These are phyloP conservation scores for Oasisia sp. DNA, from an alignment of 2,888 invertebrate genomes.

Conservation along the genomic window DNA sequence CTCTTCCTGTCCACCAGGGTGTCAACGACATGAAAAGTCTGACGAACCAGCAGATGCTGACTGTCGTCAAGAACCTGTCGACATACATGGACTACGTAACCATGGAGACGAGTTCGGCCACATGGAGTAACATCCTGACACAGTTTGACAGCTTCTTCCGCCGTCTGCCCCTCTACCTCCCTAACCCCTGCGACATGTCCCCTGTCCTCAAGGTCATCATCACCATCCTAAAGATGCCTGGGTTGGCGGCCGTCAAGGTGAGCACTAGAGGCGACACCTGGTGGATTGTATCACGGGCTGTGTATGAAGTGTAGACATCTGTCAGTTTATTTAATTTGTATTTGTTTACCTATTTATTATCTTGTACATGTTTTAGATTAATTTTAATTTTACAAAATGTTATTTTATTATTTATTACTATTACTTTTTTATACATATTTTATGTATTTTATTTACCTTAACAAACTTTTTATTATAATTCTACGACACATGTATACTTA, in stretches of 20 bases:
- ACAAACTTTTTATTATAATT: too few species aligned
- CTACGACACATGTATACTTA: too few species aligned
- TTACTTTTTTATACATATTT: too few species aligned
- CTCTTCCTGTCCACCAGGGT: slow-evolving; percentile 65
- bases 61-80: slow-evolving; percentile 77
- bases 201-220: slow-evolving; percentile 66
- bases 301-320: too few species aligned
- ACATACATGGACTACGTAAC: slow-evolving; percentile 93
- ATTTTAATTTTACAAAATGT: too few species aligned
- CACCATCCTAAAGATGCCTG: slow-evolving; percentile 81
- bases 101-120: slow-evolving; percentile 77
- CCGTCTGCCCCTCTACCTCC: slow-evolving; percentile 59
- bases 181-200: slow-evolving; percentile 63
- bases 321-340: too few species aligned
- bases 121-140: slow-evolving; percentile 84
- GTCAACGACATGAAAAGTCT: slow-evolving; percentile 82
- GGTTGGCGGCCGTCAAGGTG: slow-evolving; percentile 83
- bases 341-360: too few species aligned
- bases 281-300: too few species aligned
- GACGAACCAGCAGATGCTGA: slow-evolving; percentile 64
- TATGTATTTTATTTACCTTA: too few species aligned
- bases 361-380: too few species aligned
- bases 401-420: too few species aligned
- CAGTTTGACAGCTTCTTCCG: slow-evolving; percentile 90
- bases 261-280: not conserved